These are phyloP conservation scores for Cyprinella venusta DNA, from an alignment of 2,797 vertebrate genomes.

Conservation along the genomic window DNA sequence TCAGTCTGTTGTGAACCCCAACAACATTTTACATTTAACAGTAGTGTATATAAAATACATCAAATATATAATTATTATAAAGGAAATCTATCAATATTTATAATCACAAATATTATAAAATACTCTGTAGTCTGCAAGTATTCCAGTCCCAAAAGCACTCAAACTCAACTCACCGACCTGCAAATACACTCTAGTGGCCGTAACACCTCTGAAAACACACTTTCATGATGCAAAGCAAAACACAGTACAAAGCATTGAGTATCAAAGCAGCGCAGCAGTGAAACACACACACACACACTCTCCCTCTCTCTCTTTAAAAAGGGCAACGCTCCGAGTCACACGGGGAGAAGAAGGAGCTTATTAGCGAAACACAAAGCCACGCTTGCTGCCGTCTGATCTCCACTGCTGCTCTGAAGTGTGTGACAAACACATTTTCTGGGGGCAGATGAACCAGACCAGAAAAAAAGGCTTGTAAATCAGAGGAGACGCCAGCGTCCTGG, in stretches of 20 bases:
- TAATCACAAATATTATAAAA: not conserved
- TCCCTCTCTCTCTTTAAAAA: not conserved
- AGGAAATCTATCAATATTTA: too few relatives aligned
- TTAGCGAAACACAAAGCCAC: slow-evolving; percentile 76
- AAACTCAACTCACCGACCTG: not conserved
- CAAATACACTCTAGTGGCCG: not conserved
- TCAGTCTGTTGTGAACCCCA: too few relatives aligned
- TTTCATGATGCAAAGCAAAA: slow-evolving; percentile 8
- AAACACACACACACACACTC: not conserved
- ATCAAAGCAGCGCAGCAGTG: slow-evolving; percentile 9
- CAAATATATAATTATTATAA: too few relatives aligned
- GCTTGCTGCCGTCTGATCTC: slow-evolving; percentile 72
- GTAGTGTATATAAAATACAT: too few relatives aligned
- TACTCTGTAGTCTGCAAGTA: not conserved
- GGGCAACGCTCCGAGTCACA: not conserved
- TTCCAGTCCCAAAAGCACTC: not conserved
- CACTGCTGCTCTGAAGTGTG: slow-evolving; percentile 73
- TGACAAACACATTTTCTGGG: slow-evolving; percentile 74
- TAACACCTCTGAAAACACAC: not conserved
- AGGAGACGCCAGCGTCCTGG: slow-evolving; percentile 33
- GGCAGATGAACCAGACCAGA: slow-evolving; percentile 67
- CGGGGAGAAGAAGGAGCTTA: slow-evolving; percentile 65
- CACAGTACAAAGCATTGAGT: slow-evolving; percentile 6
- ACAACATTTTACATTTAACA: too few relatives aligned
- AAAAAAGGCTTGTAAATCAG: slow-evolving; percentile 57